Evolutionary conservation across 2,888 invertebrate species (phyloP), one percentile per base, ranked within the genome.

Genomic region (Yponomeuta sedellus): DNA sequence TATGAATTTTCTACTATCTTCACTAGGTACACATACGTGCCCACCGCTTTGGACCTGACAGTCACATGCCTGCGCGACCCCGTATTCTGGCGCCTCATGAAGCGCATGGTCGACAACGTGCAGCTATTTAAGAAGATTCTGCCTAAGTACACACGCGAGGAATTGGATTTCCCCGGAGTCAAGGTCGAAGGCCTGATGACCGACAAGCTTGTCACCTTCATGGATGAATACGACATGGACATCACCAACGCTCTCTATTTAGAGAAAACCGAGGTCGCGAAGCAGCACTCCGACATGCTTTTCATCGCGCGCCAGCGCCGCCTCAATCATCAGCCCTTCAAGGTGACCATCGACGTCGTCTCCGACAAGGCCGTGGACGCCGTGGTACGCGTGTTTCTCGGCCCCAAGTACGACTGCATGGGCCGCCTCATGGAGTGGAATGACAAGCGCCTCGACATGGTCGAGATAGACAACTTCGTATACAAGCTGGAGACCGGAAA

Each of bases 31-130:
- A 89, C 88, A 1, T 89, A 88, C 76, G 75, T 89, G 63, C 94
- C 95, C 12, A 92, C 94, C 59, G 92, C 93, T 16, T 80, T 94
- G 71, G 93, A 94, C 74, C 92, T 93, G 80, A 93, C 92, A 78
- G 86, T 92, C 67, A 94, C 95, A 1, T 92, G 93, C 73, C 81
- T 94, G 74, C 94, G 95, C 66, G 96, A 96, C 82, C 95, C 96
- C 16, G 92, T 94, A 67, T 95, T 94, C 92, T 96, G 94, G 89
- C 92, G 92, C 71, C 82, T 95, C 71, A 93, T 93, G 86, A 93
- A 94, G 80, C 93, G 93, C 70, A 82, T 94, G 76, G 77, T 89
- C 62, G 83, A 92, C 69, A 90, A 85, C 70, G 92, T 92, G 80
- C 82, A 87, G 69, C 89, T 92, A 65, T 95, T 93, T 92, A 94